Evolutionary conservation across 2,888 invertebrate species (phyloP).

Genomic region (Seira musarum): DNA sequence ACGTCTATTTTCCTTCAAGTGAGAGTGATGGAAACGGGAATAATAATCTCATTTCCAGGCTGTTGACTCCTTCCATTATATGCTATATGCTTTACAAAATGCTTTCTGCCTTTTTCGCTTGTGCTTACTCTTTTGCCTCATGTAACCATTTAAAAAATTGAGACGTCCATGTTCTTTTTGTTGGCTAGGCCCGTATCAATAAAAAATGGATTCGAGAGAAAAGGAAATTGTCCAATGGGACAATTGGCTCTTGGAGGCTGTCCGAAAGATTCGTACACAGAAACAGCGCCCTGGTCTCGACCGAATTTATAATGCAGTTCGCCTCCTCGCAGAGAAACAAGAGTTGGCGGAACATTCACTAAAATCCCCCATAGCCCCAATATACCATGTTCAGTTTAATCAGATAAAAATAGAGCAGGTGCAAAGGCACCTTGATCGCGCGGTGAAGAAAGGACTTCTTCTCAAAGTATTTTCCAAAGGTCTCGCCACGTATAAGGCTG

Average conservation of each 20-base stretch:
- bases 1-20: too few relatives aligned
- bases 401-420: slow-evolving; percentile 67
- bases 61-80: background rate
- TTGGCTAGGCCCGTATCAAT: too few relatives aligned
- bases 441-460: slow-evolving; percentile 64
- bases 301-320: slow-evolving; percentile 68
- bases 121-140: too few relatives aligned
- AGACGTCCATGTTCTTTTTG: too few relatives aligned
- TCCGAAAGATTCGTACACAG: slow-evolving; percentile 67
- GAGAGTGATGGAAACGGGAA: background rate
- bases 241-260: slow-evolving; percentile 68
- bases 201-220: slow-evolving; percentile 68
- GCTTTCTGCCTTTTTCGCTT: too few relatives aligned
- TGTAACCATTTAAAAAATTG: too few relatives aligned
- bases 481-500: slow-evolving; percentile 64
- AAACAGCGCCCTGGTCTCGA: slow-evolving; percentile 69
- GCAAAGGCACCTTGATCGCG: slow-evolving; percentile 68
- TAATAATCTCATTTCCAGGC: background rate
- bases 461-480: slow-evolving; percentile 66
- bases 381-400: slow-evolving; percentile 66
- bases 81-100: background rate
- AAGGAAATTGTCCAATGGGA: slow-evolving; percentile 68
- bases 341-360: slow-evolving; percentile 65
- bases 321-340: slow-evolving; percentile 68
- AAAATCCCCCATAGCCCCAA: slow-evolving; percentile 67